phyloP scores from a whole-genome alignment of 2,113 vertebrate species.

The Procapra przewalskii region DNA sequence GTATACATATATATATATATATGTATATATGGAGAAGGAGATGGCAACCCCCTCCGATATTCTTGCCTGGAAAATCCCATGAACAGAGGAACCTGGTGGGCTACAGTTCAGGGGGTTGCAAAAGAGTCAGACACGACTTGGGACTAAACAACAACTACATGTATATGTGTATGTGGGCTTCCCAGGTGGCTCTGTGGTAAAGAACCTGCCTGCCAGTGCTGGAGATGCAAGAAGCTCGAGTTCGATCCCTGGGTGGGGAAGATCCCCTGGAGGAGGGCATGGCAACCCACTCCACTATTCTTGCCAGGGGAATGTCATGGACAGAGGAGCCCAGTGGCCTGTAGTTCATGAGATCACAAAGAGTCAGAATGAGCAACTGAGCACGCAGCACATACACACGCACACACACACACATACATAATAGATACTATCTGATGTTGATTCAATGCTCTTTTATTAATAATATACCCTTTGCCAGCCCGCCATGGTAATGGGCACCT shows the following conservation, averaged over 20 bases:
- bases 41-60: not conserved
- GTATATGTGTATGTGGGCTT: not conserved
- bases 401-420: fast-evolving
- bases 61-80: not conserved
- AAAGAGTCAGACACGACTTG: not conserved
- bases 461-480: not conserved
- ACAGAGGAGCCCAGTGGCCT: not conserved
- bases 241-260: not conserved
- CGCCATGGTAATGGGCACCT: not conserved
- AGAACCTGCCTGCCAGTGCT: not conserved
- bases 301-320: not conserved
- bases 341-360: not conserved
- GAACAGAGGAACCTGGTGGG: not conserved
- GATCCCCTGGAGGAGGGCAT: not conserved
- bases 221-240: not conserved
- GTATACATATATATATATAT: fast-evolving
- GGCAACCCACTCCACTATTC: not conserved
- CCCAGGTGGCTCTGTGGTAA: not conserved
- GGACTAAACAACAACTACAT: not conserved
- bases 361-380: not conserved
- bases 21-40: not conserved
- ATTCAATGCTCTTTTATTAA: not conserved
- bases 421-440: not conserved
- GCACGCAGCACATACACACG: not conserved
- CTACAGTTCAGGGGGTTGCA: not conserved